Conservation (phyloP, 2,113 vertebrate species). For the Tenrec ecaudatus region DNA sequence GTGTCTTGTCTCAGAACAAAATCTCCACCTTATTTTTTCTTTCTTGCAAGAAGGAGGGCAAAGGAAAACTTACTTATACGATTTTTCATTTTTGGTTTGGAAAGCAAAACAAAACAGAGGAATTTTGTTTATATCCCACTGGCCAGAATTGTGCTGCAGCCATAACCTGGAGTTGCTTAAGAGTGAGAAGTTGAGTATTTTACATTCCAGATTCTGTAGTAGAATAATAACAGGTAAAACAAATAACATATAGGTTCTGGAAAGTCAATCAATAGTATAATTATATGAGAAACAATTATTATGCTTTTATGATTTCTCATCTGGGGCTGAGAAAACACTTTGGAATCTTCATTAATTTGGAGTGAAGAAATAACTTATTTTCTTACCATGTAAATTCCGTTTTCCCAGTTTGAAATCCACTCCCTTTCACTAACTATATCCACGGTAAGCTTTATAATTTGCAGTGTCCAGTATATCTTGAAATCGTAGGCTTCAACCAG, state of each 20-base stretch:
- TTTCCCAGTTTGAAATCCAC: not conserved
- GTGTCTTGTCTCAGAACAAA: not conserved
- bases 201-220: not conserved
- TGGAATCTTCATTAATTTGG: not conserved
- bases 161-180: not conserved
- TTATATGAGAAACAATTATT: slow-evolving; percentile 13
- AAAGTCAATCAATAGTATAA: not conserved
- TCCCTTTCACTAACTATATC: not conserved
- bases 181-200: not conserved
- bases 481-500: not conserved
- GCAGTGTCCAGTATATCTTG: not conserved
- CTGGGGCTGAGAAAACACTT: slow-evolving; percentile 9
- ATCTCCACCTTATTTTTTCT: not conserved
- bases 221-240: not conserved
- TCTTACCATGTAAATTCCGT: not conserved
- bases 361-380: not conserved
- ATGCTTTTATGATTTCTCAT: not conserved
- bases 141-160: not conserved
- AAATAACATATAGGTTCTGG: not conserved
- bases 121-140: not conserved
- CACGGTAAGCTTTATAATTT: not conserved
- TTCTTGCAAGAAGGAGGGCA: not conserved
- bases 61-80: not conserved
- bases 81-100: not conserved
- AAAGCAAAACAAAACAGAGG: not conserved